These are phyloP conservation scores for Drosophila elegans DNA, from an alignment of 1,140 invertebrate genomes.

Conservation along the genomic window DNA sequence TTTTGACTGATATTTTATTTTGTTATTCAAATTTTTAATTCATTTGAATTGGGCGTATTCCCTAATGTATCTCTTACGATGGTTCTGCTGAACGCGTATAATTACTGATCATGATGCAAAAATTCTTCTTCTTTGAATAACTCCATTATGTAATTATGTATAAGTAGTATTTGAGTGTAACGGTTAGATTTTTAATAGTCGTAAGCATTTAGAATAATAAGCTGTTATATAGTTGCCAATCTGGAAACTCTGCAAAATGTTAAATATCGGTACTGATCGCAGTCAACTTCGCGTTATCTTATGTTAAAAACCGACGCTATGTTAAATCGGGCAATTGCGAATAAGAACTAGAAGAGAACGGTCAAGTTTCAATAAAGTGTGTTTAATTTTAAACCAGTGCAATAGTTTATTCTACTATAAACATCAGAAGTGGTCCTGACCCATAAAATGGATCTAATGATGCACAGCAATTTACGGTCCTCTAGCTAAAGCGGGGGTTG, in stretches of 20 bases:
- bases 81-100: too few relatives aligned
- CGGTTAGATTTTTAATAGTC: background rate
- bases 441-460: background rate
- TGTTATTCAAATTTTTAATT: too few relatives aligned
- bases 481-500: background rate
- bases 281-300: background rate
- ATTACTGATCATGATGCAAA: too few relatives aligned
- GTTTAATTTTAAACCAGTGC: too few relatives aligned
- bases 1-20: too few relatives aligned
- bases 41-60: too few relatives aligned
- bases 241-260: background rate
- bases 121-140: too few relatives aligned
- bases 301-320: background rate
- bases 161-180: too few relatives aligned
- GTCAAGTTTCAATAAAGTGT: background rate
- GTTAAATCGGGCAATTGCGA: background rate
- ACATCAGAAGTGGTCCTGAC: background rate
- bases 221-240: too few relatives aligned
- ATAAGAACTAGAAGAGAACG: background rate
- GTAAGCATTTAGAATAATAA: background rate
- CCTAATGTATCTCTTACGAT: too few relatives aligned
- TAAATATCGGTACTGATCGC: background rate
- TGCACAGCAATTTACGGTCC: background rate
- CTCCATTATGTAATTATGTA: too few relatives aligned
- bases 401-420: too few relatives aligned